Conservation (phyloP, 1,140 invertebrate species). For the Temnothorax curvispinosus region DNA sequence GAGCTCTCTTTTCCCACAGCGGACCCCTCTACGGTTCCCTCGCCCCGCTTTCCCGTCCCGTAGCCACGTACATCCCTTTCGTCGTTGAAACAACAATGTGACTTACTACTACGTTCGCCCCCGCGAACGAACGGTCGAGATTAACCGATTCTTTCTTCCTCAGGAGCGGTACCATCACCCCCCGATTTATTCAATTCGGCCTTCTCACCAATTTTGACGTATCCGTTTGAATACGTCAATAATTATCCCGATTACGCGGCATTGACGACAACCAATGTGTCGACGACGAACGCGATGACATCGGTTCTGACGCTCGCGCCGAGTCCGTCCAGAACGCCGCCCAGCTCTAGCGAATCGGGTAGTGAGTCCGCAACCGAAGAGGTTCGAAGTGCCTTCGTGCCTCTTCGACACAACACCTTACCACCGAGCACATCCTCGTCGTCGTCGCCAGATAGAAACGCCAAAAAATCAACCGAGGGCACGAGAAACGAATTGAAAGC, state of each 20-base stretch:
- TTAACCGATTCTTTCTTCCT: constrained; percentile 62
- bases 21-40: constrained; percentile 64
- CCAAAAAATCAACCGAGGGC: constrained; percentile 71
- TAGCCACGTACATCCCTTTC: neutral
- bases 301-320: constrained; percentile 33
- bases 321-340: constrained; percentile 76
- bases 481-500: constrained; percentile 88
- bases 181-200: constrained; percentile 79
- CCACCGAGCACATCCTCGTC: constrained; percentile 76
- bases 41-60: constrained; percentile 54
- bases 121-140: constrained; percentile 4
- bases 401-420: constrained; percentile 81
- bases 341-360: constrained; percentile 84
- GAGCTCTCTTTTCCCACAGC: constrained; percentile 79
- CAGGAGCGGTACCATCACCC: constrained; percentile 79
- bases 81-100: constrained; percentile 54
- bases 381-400: constrained; percentile 91
- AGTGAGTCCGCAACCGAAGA: constrained; percentile 87
- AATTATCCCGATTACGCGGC: constrained; percentile 78
- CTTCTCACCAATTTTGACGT: constrained; percentile 78
- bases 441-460: constrained; percentile 85
- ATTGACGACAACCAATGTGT: constrained; percentile 22
- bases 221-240: constrained; percentile 78
- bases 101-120: constrained; percentile 21
- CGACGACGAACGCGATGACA: neutral